phyloP scores from a whole-genome alignment of 1,140 invertebrate species.

The Ganaspis sp. region DNA sequence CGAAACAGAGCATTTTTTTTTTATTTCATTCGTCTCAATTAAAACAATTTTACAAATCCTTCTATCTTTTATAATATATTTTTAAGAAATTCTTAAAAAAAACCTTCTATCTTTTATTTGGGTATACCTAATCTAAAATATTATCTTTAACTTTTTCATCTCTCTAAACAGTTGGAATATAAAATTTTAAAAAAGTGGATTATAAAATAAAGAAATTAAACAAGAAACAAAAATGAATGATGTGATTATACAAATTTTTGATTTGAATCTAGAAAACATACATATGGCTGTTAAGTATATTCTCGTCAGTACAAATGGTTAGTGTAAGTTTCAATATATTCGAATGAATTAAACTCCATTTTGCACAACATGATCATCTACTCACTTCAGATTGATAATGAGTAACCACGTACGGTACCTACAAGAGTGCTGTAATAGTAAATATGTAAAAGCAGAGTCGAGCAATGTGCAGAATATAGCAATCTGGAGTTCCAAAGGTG shows the following conservation, averaged over 20 bases:
- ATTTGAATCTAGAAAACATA: too few relatives aligned
- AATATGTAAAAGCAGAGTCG: constrained; percentile 53
- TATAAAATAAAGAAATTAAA: too few relatives aligned
- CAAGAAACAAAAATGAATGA: too few relatives aligned
- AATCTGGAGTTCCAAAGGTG: constrained; percentile 14
- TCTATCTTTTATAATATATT: too few relatives aligned
- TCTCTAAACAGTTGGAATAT: too few relatives aligned
- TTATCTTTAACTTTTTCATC: too few relatives aligned
- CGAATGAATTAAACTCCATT: constrained; percentile 1
- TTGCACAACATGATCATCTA: constrained; percentile 10
- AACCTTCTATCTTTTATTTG: too few relatives aligned
- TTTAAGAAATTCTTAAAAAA: too few relatives aligned
- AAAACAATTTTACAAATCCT: background rate
- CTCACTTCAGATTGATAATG: constrained; percentile 44
- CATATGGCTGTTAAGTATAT: background rate
- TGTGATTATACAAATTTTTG: too few relatives aligned
- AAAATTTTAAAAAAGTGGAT: too few relatives aligned
- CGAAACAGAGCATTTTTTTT: constrained; percentile 20
- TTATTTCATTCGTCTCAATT: background rate
- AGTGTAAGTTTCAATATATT: background rate
- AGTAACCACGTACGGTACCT: constrained; percentile 58
- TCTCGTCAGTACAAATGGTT: background rate
- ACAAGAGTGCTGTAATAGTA: constrained; percentile 58
- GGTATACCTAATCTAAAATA: too few relatives aligned
- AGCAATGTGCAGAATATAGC: background rate